phyloP scores from a whole-genome alignment of 2,888 invertebrate species.

The Ceriagrion tenellum region DNA sequence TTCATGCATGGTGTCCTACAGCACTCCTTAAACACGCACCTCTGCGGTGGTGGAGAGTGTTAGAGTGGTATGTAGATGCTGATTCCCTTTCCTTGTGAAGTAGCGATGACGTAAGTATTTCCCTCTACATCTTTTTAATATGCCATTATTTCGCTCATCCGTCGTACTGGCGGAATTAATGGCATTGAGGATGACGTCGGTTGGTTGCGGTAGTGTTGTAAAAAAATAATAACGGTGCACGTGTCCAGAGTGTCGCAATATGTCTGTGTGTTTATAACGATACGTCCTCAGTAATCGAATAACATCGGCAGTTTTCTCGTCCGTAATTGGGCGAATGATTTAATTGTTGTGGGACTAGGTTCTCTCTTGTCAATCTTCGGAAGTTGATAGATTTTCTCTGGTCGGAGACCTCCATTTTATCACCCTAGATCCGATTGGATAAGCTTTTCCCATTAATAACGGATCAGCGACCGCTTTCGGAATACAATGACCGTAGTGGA shows the following conservation, averaged over 20 bases:
- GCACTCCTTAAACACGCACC: too few species aligned
- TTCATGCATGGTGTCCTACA: too few species aligned
- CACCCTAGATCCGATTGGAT: too few species aligned
- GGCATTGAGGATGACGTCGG: background rate
- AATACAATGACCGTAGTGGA: background rate
- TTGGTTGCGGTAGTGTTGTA: background rate
- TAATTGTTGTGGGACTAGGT: background rate
- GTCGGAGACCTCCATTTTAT: background rate
- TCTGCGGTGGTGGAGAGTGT: too few species aligned
- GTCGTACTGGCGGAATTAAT: background rate
- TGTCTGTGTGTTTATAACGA: background rate
- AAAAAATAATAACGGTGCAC: background rate
- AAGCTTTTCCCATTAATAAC: background rate
- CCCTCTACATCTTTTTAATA: background rate
- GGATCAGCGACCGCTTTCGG: background rate
- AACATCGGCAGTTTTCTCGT: too few species aligned
- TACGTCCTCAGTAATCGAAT: background rate
- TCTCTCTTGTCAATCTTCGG: background rate
- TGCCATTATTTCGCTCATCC: background rate
- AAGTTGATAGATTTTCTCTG: background rate
- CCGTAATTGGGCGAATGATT: background rate
- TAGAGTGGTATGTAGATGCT: too few species aligned
- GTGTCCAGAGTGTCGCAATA: background rate
- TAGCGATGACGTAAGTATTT: background rate
- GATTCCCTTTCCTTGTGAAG: background rate